Percentiles rank a stretch among this genome's conserved stretches.
Evolutionary conservation across 1,140 invertebrate genomes (phyloP).

Genomic region (Bombus impatiens): DNA sequence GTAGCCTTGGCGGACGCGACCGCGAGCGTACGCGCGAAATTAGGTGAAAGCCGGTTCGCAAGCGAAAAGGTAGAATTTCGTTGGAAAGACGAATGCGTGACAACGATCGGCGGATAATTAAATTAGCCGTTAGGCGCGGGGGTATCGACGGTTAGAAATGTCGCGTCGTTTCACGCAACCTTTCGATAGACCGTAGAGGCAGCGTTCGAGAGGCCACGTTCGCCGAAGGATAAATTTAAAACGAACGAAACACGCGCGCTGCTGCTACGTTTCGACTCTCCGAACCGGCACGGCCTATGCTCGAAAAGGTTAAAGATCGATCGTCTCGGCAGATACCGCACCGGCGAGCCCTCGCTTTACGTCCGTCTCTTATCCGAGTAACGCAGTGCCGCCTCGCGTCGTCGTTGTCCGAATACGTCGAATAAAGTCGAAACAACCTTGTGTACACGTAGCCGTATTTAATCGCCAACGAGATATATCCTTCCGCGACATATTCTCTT

Average conservation of each 20-base stretch:
- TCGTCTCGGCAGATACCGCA: not conserved
- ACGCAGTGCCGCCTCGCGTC: not conserved
- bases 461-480: not conserved
- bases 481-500: not conserved
- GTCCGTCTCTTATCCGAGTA: not conserved
- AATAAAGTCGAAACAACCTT: not conserved
- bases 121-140: no score
- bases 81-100: no score
- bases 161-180: not conserved
- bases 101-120: no score
- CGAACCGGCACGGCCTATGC: not conserved
- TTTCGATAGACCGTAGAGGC: not conserved
- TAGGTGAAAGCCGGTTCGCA: slow-evolving; percentile 18
- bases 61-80: not conserved
- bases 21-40: slow-evolving; percentile 5
- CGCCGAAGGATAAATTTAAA: slow-evolving; percentile 25
- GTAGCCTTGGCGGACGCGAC: not conserved
- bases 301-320: slow-evolving; percentile 29
- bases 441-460: not conserved
- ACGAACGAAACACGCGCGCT: no score
- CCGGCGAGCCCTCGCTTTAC: not conserved
- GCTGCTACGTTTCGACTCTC: no score
- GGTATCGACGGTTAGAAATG: not conserved
- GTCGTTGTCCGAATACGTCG: not conserved
- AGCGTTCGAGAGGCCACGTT: not conserved